Conservation (phyloP, 2,888 invertebrate genomes). For the Alentia gelatinosa region DNA sequence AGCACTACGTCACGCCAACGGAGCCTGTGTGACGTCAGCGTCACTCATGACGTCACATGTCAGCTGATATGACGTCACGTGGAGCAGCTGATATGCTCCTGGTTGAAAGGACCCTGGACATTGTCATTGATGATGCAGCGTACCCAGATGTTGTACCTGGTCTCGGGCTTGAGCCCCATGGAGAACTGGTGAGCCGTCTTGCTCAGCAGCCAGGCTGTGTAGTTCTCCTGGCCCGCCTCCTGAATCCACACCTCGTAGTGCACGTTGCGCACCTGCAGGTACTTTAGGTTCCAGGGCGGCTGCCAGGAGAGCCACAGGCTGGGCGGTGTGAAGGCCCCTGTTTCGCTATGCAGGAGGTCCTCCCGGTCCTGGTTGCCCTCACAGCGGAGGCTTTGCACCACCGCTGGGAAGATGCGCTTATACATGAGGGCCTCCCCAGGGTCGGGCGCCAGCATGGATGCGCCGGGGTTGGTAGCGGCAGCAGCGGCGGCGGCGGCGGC, state of each 20-base stretch:
- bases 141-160: constrained; percentile 70
- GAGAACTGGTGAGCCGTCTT: constrained; percentile 56
- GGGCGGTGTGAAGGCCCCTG: constrained; percentile 13
- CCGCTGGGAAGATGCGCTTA: constrained; percentile 55
- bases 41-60: neutral
- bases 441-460: neutral
- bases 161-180: constrained; percentile 57
- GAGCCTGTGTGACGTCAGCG: neutral
- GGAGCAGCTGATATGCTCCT: constrained; percentile 54
- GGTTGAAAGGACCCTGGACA: constrained; percentile 68
- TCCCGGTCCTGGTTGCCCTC: constrained; percentile 45
- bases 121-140: constrained; percentile 65
- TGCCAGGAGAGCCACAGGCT: constrained; percentile 67
- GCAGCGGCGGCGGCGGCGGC: neutral
- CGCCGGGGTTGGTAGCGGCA: neutral
- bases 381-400: constrained; percentile 54
- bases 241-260: constrained; percentile 72
- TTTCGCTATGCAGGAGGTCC: neutral
- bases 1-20: neutral
- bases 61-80: constrained; percentile 44
- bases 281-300: constrained; percentile 72
- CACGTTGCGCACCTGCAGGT: constrained; percentile 61
- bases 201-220: constrained; percentile 62
- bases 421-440: constrained; percentile 23
- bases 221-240: constrained; percentile 60